A percentile compares a stretch with the other conserved stretches of the same genome.
These are phyloP conservation scores for Esox lucius DNA, from an alignment of 2,797 vertebrate genomes.

Conservation along the genomic window DNA sequence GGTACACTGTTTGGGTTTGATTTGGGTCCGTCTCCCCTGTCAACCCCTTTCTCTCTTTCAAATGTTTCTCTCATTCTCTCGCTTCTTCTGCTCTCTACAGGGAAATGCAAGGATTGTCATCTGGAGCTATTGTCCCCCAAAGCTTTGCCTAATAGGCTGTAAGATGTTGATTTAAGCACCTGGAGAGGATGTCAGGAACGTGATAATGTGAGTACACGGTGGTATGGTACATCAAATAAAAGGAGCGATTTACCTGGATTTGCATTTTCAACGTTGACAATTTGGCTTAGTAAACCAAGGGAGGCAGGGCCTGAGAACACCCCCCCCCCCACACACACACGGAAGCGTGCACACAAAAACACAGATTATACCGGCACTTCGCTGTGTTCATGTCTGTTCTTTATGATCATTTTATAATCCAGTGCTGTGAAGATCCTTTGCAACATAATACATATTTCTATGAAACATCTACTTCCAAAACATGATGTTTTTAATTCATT, in stretches of 20 bases:
- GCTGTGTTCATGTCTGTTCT: not conserved
- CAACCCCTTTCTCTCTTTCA: not conserved
- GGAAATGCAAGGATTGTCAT: slow-evolving; percentile 40
- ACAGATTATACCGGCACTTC: not conserved
- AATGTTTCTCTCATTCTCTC: not conserved
- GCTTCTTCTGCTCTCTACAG: slow-evolving; percentile 26
- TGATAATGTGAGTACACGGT: slow-evolving; percentile 48
- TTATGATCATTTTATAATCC: not conserved
- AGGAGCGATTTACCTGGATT: slow-evolving; percentile 62
- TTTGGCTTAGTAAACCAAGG: slow-evolving; percentile 41
- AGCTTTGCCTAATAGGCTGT: slow-evolving; percentile 65
- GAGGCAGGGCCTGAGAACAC: slow-evolving; percentile 24
- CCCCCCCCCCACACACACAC: not conserved
- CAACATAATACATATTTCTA: not conserved
- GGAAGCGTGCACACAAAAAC: not conserved
- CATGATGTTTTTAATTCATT: slow-evolving; percentile 19
- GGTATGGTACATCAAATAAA: slow-evolving; percentile 52
- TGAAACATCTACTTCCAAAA: slow-evolving; percentile 14
- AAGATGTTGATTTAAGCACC: slow-evolving; percentile 66
- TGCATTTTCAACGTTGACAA: slow-evolving; percentile 62
- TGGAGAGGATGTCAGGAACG: slow-evolving; percentile 48
- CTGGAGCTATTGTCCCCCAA: slow-evolving; percentile 52
- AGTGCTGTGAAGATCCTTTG: not conserved
- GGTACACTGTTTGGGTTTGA: not conserved
- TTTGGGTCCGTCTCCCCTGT: slow-evolving; percentile 18